Base-by-base conservation (phyloP, 2,888 invertebrate species). In the Tholera decimalis region DNA sequence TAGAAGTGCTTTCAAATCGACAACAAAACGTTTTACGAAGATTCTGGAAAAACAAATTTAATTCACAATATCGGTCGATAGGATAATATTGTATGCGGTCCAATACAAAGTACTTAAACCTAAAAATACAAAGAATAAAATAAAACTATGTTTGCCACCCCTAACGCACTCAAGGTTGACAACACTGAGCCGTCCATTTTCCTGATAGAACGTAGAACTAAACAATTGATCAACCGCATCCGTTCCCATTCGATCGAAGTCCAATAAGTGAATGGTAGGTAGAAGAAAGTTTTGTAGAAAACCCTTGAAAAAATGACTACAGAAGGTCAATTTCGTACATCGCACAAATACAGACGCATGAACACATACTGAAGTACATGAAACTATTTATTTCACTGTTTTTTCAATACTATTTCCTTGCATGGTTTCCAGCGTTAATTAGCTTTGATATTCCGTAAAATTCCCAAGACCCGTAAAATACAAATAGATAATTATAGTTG, bases 191-290 rank as follows among this genome's bases (percentile, higher is more conserved):
- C 75, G 55, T 67, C 60, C 66, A 58, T 81, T 79, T 73, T 60
- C 67, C 53, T 58, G 43, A 33, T 63, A 60, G 70, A 67, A 58
- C 65, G 55, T 56, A 44, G 57, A 69, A 59, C 75, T 76, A 71
- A 78, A 79, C 75, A 79, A 81, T 79, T 81, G 79, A 83, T 83
- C 78, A 81, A 70, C 69, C 78, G 59, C 80, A 68, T 50, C 56
- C 70, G 59, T 59, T 61, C 53, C 72, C 71, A 62, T 74, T 62
- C 43, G 68, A 71, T 74, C 54, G 58, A 69, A 73, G 43, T 73
- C 56, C 63, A 71, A 77, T 73, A 76, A 62, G 74, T 54, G 75
- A 74, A 76, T 76, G 54, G 54, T 55, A 59, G 43, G 49, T 55
- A 22, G 60, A 55, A 61, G 43, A 71, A 57, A 49, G 26, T 70